Evolutionary conservation across 1,140 invertebrate species (phyloP).

Genomic region (Drosophila kurseongensis): DNA sequence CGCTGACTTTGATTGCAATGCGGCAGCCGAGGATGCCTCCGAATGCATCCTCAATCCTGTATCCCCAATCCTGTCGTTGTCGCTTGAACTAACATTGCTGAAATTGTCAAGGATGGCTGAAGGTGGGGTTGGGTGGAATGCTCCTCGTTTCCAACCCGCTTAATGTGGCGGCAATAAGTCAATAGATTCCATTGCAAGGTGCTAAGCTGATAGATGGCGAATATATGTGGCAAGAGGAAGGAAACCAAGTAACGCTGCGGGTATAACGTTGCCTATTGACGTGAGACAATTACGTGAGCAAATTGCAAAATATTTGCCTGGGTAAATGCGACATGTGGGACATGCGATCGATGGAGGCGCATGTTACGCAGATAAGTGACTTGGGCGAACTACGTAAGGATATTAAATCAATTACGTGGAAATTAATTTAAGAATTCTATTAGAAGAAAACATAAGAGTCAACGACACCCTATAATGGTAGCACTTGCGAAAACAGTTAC

Average conservation of each 20-base stretch:
- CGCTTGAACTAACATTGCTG: constrained; percentile 74
- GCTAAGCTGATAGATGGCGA: constrained; percentile 31
- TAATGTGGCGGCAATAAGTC: constrained; percentile 78
- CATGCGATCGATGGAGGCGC: constrained; percentile 16
- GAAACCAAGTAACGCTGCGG: constrained; percentile 17
- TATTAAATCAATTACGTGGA: constrained; percentile 8
- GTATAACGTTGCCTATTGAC: constrained; percentile 49
- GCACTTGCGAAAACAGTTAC: not conserved
- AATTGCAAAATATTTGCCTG: constrained; percentile 56
- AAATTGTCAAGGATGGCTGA: constrained; percentile 61
- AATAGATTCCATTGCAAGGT: constrained; percentile 63
- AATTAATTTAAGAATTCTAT: constrained; percentile 1
- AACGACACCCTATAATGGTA: too few species aligned
- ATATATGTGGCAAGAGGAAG: not conserved
- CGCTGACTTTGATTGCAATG: constrained; percentile 79
- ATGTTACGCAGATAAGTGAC: constrained; percentile 3
- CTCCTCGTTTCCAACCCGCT: constrained; percentile 16
- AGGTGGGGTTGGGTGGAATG: not conserved
- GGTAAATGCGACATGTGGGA: constrained; percentile 39
- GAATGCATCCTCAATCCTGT: constrained; percentile 7
- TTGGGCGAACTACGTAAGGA: not conserved
- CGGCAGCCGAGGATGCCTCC: constrained; percentile 63
- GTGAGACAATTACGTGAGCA: constrained; percentile 61
- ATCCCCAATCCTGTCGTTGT: constrained; percentile 13
- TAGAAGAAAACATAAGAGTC: too few species aligned